Base-by-base conservation (phyloP, 2,113 vertebrate species). In the Xiphophorus maculatus region DNA sequence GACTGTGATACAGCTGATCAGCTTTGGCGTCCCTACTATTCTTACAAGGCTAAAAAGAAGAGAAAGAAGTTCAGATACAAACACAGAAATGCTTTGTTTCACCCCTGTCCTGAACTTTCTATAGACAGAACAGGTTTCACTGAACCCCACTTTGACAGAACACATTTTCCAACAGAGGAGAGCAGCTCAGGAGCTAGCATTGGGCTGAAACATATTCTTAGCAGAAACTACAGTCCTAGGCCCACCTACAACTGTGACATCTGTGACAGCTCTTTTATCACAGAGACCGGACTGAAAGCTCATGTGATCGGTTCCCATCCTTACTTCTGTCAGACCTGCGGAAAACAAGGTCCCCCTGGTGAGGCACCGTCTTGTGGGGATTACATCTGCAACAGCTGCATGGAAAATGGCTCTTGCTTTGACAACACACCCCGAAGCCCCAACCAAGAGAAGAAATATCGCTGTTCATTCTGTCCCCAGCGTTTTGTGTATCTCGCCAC, bases 21-120 rank as follows among this genome's bases (percentile, higher is more conserved):
- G 84, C 96, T 96, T 0, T 99, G 98, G 98, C 96, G 98, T 74
- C 98, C 98, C 6, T 99, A 99, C 84, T 99, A 99, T 74, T 96
- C 96, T 66, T 99, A 99, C 89, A 99, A 99, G 90, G 95, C 97
- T 37, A 99, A 99, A 93, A 99, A 97, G 95, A 98, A 97, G 84
- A 76, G 96, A 71, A 97, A 95, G 84, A 98, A 96, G 90, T 88
- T 96, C 71, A 93, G 94, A 83, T 94, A 89, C 65, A 97, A 94
- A 87, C 96, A 95, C 92, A 95, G 92, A 93, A 95, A 82, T 92
- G 80, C 87, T 58, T 84, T 89, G 78, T 87, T 87, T 62, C 67
- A 86, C n/a, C 81, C 72, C 72, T 89, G 80, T 37, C 91, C 93
- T 71, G 88, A 79, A 0, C 54, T 67, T 8, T 88, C 91, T 42